Evolutionary conservation across 2,888 invertebrate genomes (phyloP).

Genomic region (Argyresthia albistria): DNA sequence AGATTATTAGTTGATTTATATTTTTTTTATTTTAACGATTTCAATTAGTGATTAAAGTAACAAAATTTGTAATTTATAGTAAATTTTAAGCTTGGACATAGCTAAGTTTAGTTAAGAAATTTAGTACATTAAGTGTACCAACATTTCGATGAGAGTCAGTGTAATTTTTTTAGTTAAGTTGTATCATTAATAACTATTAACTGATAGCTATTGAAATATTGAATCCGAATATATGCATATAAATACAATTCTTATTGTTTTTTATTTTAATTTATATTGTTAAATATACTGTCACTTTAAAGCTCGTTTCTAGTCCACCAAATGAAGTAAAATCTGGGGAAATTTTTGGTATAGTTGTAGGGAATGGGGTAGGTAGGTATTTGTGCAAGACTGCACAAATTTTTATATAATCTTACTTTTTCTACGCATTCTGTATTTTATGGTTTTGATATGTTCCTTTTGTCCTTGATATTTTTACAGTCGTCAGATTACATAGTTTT

Average conservation of each 20-base stretch:
- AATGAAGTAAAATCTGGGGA: too few species aligned
- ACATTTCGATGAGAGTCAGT: slow-evolving; percentile 48
- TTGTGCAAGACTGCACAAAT: too few species aligned
- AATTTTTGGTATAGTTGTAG: too few species aligned
- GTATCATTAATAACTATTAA: slow-evolving; percentile 37
- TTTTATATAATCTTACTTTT: too few species aligned
- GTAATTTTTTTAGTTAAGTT: slow-evolving; percentile 67
- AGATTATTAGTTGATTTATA: slow-evolving; percentile 43
- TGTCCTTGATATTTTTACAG: too few species aligned
- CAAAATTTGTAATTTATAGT: slow-evolving; percentile 66
- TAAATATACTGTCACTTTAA: too few species aligned
- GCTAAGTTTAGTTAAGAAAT: slow-evolving; percentile 51
- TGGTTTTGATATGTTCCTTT: too few species aligned
- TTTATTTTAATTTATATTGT: slow-evolving; percentile 25
- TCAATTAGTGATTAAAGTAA: slow-evolving; percentile 28
- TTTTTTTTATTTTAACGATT: slow-evolving; percentile 4
- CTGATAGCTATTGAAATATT: slow-evolving; percentile 68
- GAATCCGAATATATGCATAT: slow-evolving; percentile 70
- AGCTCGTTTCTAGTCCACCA: too few species aligned
- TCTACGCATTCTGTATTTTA: too few species aligned
- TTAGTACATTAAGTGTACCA: slow-evolving; percentile 32
- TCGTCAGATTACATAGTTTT: too few species aligned
- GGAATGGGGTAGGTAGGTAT: too few species aligned
- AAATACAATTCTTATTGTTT: slow-evolving; percentile 43
- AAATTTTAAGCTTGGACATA: slow-evolving; percentile 62